Conservation (phyloP, 2,888 invertebrate genomes). For the Lottia gigantea region DNA sequence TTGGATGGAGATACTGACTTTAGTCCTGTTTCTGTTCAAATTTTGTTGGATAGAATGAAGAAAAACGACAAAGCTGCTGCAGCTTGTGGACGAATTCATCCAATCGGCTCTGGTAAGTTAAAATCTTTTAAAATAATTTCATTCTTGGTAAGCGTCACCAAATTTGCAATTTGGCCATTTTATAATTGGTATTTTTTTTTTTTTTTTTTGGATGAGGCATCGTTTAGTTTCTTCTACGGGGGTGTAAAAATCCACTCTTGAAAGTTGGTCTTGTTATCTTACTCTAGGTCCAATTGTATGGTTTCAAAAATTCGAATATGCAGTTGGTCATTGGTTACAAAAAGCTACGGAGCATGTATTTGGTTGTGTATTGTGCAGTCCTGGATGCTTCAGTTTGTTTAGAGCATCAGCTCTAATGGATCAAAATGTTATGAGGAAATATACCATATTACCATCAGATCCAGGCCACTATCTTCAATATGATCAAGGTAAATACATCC, state of each 20-base stretch:
- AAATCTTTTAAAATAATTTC: no score
- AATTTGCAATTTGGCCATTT: no score
- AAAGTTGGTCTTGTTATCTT: slow-evolving; percentile 15
- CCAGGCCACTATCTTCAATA: slow-evolving; percentile 98
- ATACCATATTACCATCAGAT: slow-evolving; percentile 89
- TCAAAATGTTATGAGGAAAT: slow-evolving; percentile 97
- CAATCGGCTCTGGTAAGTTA: slow-evolving; percentile 85
- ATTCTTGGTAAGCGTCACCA: no score
- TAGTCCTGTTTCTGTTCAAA: slow-evolving; percentile 91
- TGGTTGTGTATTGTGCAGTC: slow-evolving; percentile 94
- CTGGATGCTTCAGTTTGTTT: slow-evolving; percentile 95
- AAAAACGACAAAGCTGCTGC: slow-evolving; percentile 96
- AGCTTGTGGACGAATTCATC: slow-evolving; percentile 98
- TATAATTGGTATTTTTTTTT: no score
- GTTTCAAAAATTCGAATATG: slow-evolving; percentile 99
- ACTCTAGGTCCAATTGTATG: slow-evolving; percentile 91
- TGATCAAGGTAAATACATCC: slow-evolving; percentile 82
- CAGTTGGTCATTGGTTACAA: slow-evolving; percentile 99
- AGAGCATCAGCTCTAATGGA: slow-evolving; percentile 98
- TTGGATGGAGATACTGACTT: slow-evolving; percentile 98
- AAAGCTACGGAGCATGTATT: slow-evolving; percentile 99
- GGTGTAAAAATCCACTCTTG: no score
- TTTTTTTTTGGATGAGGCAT: no score
- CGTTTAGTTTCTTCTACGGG: no score
- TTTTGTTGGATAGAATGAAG: slow-evolving; percentile 97